Base-by-base conservation (phyloP, 2,888 invertebrate species). In the Nomada lathburiana region DNA sequence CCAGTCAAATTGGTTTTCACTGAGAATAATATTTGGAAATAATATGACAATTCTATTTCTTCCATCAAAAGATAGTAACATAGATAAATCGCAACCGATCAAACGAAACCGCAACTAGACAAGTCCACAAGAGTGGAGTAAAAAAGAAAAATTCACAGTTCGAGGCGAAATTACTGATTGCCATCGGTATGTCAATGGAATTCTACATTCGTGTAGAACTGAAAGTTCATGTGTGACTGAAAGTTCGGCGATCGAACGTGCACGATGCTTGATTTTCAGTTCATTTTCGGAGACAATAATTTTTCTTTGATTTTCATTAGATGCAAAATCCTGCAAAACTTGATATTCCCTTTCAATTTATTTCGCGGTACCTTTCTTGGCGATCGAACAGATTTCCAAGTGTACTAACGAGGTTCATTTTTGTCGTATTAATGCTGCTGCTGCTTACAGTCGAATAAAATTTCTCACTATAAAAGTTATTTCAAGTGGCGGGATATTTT, bases 91-190 rank as follows among this genome's bases (percentile, higher is more conserved):
- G 29, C 5, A 26, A 26, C 26, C 26, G 16, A 13, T 7, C 23
- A 16, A 57, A 57, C 16, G 26, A 26, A 57, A 26, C 11, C 13
- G 26, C 55, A 23, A 20, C 20, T 57, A 13, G 5, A 26, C 0
- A 57, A 26, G n/a, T 42, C 13, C 57, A n/a, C 44, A 42, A n/a
- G 36, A 3, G 16, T 13, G 42, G 44, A 23, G 52, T 29, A 23
- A 67, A 73, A 29, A 52, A 18, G 65, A 65, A 65, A 65, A 59
- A 67, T 77, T 59, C 59, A 42, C 65, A 9, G 60, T 29, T 52
- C 57, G 44, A 29, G 23, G 36, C 13, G 16, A 65, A 76, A 72
- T 76, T 72, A 59, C 47, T 29, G 20, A 20, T 23, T 20, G 18
- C 20, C 42, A 69, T 42, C 70, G 20, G 16, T 29, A 36, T 63